A percentile compares a stretch with the other conserved stretches of the same genome.
Conservation (phyloP, 2,113 vertebrate genomes). For the Microtus richardsoni region DNA sequence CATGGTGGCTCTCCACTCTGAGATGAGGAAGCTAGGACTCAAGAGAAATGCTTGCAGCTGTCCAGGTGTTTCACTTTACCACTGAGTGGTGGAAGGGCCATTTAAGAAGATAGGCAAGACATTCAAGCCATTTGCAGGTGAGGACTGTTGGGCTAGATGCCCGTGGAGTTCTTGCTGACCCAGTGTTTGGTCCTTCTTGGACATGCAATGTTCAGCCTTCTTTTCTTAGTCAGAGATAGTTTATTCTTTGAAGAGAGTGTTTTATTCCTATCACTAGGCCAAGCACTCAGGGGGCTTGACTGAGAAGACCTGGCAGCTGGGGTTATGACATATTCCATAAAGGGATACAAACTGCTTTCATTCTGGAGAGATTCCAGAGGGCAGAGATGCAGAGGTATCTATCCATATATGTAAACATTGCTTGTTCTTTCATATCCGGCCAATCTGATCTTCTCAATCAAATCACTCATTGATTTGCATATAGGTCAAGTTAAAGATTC, state of each 20-base stretch:
- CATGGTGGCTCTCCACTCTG: not conserved
- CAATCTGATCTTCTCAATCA: not conserved
- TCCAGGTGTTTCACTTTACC: constrained; percentile 53
- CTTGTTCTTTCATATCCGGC: not conserved
- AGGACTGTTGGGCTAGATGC: not conserved
- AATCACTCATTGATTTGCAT: not conserved
- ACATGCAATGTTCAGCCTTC: not conserved
- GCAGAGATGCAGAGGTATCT: not conserved
- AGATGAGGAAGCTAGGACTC: not conserved
- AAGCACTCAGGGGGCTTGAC: constrained; percentile 27
- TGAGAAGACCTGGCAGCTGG: constrained; percentile 10
- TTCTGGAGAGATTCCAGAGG: constrained; percentile 19
- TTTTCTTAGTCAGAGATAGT: constrained; percentile 15
- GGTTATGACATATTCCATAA: not conserved
- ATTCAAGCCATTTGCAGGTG: constrained; percentile 29
- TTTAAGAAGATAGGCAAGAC: constrained; percentile 11
- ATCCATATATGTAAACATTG: not conserved
- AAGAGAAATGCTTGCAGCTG: constrained; percentile 12
- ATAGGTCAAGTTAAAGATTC: not conserved
- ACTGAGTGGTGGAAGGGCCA: constrained; percentile 20
- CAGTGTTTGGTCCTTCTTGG: not conserved
- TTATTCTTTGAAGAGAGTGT: not conserved
- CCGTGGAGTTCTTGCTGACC: not conserved
- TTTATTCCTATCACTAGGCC: not conserved
- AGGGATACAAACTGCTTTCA: not conserved